A percentile compares a stretch with the other conserved stretches of the same genome.
phyloP scores from a whole-genome alignment of 2,113 vertebrate genomes.

The Carlito syrichta region DNA sequence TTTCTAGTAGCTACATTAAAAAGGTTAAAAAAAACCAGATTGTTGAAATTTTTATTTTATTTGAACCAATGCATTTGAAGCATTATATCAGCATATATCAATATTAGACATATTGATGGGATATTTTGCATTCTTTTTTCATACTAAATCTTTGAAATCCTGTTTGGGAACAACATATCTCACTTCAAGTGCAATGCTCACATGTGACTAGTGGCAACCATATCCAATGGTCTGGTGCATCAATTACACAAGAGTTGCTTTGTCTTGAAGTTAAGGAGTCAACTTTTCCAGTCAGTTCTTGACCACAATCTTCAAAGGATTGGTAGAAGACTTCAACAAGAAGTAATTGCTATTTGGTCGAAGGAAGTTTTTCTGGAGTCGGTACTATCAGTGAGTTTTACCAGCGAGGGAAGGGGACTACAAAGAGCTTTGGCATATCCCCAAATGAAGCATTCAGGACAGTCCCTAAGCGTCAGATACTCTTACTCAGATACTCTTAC shows the following conservation, averaged over 20 bases:
- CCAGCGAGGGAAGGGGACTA: fast-evolving
- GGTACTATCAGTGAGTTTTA: not conserved
- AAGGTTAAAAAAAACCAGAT: too few species aligned
- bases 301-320: not conserved
- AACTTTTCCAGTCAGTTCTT: not conserved
- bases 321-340: too few species aligned
- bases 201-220: fast-evolving
- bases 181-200: too few species aligned
- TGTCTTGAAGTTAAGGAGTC: not conserved
- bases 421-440: not conserved
- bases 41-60: too few species aligned
- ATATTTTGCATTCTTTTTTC: not conserved
- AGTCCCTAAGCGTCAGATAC: not conserved
- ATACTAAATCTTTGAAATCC: not conserved
- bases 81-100: not conserved
- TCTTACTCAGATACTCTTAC: not conserved
- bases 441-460: too few species aligned
- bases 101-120: not conserved
- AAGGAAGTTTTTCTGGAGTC: not conserved
- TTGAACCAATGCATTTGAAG: not conserved
- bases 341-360: not conserved
- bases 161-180: fast-evolving
- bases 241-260: not conserved
- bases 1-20: not conserved
- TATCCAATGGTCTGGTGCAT: not conserved